These are phyloP conservation scores for Nothobranchius furzeri DNA, from an alignment of 2,113 vertebrate species.

Conservation along the genomic window DNA sequence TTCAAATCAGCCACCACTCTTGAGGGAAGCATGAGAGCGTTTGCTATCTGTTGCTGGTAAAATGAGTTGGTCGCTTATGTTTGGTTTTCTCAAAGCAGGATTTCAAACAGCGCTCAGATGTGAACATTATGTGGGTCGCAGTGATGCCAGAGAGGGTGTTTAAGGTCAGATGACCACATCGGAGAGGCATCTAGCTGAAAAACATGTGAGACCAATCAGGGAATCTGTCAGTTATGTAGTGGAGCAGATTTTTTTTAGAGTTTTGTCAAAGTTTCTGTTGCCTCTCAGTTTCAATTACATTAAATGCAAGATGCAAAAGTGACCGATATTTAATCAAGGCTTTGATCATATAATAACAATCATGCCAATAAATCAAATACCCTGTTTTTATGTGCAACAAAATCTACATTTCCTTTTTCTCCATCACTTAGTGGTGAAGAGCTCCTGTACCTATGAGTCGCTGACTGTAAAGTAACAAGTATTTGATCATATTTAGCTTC, in stretches of 20 bases:
- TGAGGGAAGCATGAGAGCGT: neutral
- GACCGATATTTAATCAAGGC: no score
- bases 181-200: constrained; percentile 22
- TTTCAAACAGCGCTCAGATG: constrained; percentile 27
- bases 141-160: constrained; percentile 40
- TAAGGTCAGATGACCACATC: constrained; percentile 51
- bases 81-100: constrained; percentile 3
- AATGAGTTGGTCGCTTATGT: neutral
- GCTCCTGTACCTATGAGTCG: no score
- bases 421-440: neutral
- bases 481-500: no score
- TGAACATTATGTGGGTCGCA: constrained; percentile 57
- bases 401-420: neutral
- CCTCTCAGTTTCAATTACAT: no score
- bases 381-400: no score
- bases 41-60: neutral
- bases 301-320: no score
- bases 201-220: constrained; percentile 8
- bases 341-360: no score
- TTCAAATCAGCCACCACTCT: neutral
- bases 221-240: no score
- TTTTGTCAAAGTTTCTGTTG: no score
- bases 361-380: neutral
- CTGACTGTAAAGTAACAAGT: no score
- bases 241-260: no score